phyloP scores from a whole-genome alignment of 1,140 invertebrate genomes.

The Bombus huntii region DNA sequence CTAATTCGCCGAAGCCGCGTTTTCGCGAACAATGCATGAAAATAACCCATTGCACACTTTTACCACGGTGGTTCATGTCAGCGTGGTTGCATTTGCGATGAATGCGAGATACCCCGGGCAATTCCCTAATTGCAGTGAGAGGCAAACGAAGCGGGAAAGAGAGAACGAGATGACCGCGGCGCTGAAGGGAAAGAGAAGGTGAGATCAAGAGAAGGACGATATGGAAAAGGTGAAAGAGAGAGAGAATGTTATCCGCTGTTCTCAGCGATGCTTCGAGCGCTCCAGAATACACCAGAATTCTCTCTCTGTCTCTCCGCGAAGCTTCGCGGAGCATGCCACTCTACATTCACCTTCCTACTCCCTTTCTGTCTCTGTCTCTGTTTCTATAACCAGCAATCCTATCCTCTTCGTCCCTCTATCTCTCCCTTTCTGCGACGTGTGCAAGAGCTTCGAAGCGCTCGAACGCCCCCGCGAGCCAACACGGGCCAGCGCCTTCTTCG shows the following conservation, averaged over 20 bases:
- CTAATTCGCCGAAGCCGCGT: conserved; percentile 57
- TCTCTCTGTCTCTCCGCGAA: conserved; percentile 53
- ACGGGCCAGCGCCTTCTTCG: conserved; percentile 64
- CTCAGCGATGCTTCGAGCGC: conserved; percentile 65
- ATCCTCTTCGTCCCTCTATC: conserved; percentile 9
- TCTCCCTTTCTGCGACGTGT: conserved; percentile 45
- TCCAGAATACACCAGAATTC: conserved; percentile 8
- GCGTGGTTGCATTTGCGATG: conserved; percentile 71
- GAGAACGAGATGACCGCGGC: conserved; percentile 44
- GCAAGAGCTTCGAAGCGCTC: conserved; percentile 67
- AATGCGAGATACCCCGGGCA: conserved; percentile 75
- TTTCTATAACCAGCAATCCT: not conserved
- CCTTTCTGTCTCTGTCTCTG: not conserved
- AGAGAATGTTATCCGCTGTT: conserved; percentile 62
- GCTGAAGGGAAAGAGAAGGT: not conserved
- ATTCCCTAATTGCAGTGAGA: conserved; percentile 78
- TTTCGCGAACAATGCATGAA: conserved; percentile 69
- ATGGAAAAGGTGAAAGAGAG: conserved; percentile 30
- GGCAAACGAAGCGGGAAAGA: conserved; percentile 64
- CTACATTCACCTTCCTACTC: conserved; percentile 51
- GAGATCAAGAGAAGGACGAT: conserved; percentile 3
- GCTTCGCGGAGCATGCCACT: conserved; percentile 17
- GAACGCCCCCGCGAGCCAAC: conserved; percentile 74
- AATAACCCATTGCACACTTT: conserved; percentile 70
- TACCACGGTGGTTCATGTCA: conserved; percentile 67